phyloP scores from a whole-genome alignment of 2,888 invertebrate species.

The Luffia ferchaultella region DNA sequence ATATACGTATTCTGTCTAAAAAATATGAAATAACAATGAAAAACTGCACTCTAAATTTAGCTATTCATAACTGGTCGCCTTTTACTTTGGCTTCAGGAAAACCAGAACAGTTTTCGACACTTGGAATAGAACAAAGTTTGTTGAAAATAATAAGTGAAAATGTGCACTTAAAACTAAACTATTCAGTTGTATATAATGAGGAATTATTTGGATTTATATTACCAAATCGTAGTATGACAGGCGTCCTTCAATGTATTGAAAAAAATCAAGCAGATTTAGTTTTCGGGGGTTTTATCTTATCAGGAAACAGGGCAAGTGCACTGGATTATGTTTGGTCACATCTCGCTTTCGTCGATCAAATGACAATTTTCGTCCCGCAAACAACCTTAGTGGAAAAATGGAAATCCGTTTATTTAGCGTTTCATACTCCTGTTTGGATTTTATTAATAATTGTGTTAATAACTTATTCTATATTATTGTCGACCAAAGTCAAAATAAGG shows the following conservation, averaged over 20 bases:
- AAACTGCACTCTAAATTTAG: constrained; percentile 10
- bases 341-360: constrained; percentile 7
- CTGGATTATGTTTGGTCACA: constrained; percentile 11
- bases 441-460: constrained; percentile 6
- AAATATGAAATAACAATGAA: constrained; percentile 5
- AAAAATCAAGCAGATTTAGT: constrained; percentile 9
- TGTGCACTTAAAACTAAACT: constrained; percentile 9
- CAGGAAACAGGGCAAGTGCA: neutral
- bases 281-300: constrained; percentile 10
- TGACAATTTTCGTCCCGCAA: constrained; percentile 5
- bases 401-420: constrained; percentile 10
- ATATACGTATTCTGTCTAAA: neutral
- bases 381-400: constrained; percentile 6
- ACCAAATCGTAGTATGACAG: constrained; percentile 7
- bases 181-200: constrained; percentile 3
- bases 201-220: constrained; percentile 7
- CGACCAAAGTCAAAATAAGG: neutral
- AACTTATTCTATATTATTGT: constrained; percentile 1
- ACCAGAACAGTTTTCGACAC: neutral
- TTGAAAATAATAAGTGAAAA: constrained; percentile 5
- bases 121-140: constrained; percentile 9
- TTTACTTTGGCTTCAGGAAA: constrained; percentile 5
- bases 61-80: constrained; percentile 10
- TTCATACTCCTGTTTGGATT: constrained; percentile 8
- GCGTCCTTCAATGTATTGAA: constrained; percentile 7